Evolutionary conservation across 1,140 invertebrate genomes (phyloP).

Genomic region (Geopemphigus sp.): DNA sequence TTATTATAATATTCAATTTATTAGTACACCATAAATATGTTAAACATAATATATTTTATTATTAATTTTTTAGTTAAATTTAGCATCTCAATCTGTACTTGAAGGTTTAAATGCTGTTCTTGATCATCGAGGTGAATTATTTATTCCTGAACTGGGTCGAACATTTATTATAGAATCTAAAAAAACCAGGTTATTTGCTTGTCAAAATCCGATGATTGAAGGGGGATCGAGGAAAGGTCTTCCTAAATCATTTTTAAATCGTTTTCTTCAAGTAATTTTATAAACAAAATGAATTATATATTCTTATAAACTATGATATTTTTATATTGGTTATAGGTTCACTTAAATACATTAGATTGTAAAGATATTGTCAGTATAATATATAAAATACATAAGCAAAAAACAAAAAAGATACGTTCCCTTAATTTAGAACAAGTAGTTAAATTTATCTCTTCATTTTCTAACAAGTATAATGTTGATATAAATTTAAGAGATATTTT

Average conservation of each 20-base stretch:
- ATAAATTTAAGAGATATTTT: slow-evolving; percentile 94
- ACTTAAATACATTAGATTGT: slow-evolving; percentile 18
- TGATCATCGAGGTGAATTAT: slow-evolving; percentile 95
- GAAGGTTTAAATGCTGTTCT: slow-evolving; percentile 98
- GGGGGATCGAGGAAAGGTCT: slow-evolving; percentile 93
- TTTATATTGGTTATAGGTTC: slow-evolving; percentile 12
- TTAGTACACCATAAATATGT: too few relatives aligned
- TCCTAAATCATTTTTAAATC: slow-evolving; percentile 95
- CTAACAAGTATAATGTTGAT: slow-evolving; percentile 61
- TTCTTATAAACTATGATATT: too few relatives aligned
- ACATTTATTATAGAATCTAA: slow-evolving; percentile 73
- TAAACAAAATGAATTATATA: not conserved
- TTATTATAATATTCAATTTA: too few relatives aligned
- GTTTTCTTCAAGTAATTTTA: slow-evolving; percentile 83
- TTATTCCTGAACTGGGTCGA: slow-evolving; percentile 88
- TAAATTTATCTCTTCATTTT: not conserved
- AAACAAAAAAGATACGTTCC: not conserved
- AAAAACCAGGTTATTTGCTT: slow-evolving; percentile 88
- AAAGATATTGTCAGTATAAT: slow-evolving; percentile 27
- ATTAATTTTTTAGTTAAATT: slow-evolving; percentile 68
- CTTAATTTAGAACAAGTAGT: slow-evolving; percentile 33
- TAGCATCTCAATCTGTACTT: slow-evolving; percentile 96
- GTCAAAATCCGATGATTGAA: slow-evolving; percentile 96
- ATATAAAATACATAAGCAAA: not conserved
- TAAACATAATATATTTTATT: not conserved